These are phyloP conservation scores for Scolanthus callimorphus DNA, from an alignment of 92 coral and sea anemone species.

Conservation along the genomic window DNA sequence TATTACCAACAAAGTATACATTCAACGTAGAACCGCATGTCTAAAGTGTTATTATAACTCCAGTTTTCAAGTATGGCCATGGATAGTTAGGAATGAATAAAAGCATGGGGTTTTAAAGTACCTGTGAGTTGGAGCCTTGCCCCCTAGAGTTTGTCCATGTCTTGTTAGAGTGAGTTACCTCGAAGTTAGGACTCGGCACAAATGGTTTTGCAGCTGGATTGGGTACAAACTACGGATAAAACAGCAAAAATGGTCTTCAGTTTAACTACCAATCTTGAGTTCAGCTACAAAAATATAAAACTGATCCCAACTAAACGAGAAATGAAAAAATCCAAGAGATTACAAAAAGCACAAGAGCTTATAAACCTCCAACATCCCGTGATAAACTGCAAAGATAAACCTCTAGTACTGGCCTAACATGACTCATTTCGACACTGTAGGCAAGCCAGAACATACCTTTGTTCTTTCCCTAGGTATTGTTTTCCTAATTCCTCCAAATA, in stretches of 20 bases:
- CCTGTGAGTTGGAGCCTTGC: conserved; percentile 33
- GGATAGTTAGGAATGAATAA: no score
- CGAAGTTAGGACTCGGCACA: conserved; percentile 93
- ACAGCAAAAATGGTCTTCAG: conserved; percentile 2
- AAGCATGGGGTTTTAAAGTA: no score
- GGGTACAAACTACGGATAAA: conserved; percentile 80
- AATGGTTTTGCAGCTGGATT: conserved; percentile 99
- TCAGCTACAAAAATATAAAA: no score
- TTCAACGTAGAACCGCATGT: no score
- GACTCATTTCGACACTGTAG: not conserved
- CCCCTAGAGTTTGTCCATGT: conserved; percentile 49
- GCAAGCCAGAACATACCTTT: conserved; percentile 46
- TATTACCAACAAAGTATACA: no score
- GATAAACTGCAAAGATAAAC: conserved; percentile 10
- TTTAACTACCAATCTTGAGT: no score
- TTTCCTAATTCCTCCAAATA: conserved; percentile 66
- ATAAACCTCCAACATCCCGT: not conserved
- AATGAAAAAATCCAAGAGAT: no score
- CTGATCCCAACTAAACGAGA: no score
- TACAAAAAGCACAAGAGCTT: no score
- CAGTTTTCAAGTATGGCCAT: no score
- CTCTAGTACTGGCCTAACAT: not conserved
- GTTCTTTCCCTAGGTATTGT: conserved; percentile 54
- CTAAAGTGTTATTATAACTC: no score
- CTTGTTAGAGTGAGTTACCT: conserved; percentile 84